phyloP scores from a whole-genome alignment of 92 coral and sea anemone genomes.

The Zoanthus sansibaricus region DNA sequence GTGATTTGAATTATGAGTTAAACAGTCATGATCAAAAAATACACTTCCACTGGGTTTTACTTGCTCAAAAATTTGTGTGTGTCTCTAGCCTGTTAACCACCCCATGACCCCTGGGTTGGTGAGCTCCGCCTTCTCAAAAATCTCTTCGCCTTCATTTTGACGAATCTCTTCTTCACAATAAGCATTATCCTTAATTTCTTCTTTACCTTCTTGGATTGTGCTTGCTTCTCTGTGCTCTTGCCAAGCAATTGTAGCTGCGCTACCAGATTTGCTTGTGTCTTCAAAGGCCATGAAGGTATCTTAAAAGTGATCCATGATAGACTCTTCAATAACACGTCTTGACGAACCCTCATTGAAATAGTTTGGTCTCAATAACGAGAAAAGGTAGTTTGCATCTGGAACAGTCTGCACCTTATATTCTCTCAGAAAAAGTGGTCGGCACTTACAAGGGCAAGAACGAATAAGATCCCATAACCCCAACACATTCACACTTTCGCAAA shows the following conservation, averaged over 20 bases:
- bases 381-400: conserved; percentile 51
- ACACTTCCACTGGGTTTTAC: conserved; percentile 29
- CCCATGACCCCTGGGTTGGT: conserved; percentile 19
- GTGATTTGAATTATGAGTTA: conserved; percentile 27
- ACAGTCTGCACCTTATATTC: conserved; percentile 35
- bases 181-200: neutral
- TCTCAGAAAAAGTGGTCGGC: conserved; percentile 47
- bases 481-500: conserved; percentile 43
- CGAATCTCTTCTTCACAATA: neutral
- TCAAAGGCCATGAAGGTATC: conserved; percentile 52
- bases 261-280: conserved; percentile 34
- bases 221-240: conserved; percentile 3
- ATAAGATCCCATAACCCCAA: conserved; percentile 56
- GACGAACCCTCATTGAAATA: conserved; percentile 49
- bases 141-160: conserved; percentile 8
- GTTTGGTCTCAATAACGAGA: conserved; percentile 34
- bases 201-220: too few species aligned
- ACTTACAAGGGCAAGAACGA: conserved; percentile 44
- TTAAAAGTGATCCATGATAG: conserved; percentile 49
- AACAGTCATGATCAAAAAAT: conserved; percentile 29
- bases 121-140: neutral
- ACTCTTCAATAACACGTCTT: conserved; percentile 40
- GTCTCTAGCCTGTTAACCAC: conserved; percentile 37
- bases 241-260: conserved; percentile 42
- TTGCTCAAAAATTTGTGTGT: conserved; percentile 34